Evolutionary conservation across 2,797 vertebrate species (phyloP).

Genomic region (Petrocephalus sullivani): DNA sequence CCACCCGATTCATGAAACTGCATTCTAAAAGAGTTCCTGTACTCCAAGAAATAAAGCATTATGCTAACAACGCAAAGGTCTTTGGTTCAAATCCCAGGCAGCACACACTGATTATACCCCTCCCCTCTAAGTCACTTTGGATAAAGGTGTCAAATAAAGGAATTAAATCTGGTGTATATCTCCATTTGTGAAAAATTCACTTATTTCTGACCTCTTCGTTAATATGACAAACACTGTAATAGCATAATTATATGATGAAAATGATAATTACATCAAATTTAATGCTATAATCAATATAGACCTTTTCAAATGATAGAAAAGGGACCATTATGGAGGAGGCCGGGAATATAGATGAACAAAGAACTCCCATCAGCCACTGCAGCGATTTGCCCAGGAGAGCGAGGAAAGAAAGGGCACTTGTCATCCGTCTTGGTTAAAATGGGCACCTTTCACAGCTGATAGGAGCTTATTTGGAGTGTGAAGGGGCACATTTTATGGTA

Average conservation of each 20-base stretch:
- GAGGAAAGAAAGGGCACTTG: conserved; percentile 44
- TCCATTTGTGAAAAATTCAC: not conserved
- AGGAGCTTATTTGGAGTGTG: conserved; percentile 27
- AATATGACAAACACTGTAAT: conserved; percentile 53
- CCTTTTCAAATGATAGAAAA: conserved; percentile 58
- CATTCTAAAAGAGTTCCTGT: conserved; percentile 2
- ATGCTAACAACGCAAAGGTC: not conserved
- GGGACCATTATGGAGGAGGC: conserved; percentile 58
- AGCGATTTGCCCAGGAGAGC: conserved; percentile 44
- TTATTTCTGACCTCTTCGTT: not conserved
- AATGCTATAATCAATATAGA: conserved; percentile 60
- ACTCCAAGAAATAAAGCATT: not conserved
- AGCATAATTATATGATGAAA: not conserved
- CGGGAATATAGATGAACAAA: conserved; percentile 59
- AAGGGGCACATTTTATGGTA: conserved; percentile 39
- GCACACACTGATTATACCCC: not conserved
- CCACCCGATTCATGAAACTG: not conserved
- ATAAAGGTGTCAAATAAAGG: not conserved
- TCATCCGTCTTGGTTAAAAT: conserved; percentile 56
- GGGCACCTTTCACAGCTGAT: conserved; percentile 43
- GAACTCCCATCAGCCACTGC: conserved; percentile 46
- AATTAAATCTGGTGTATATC: not conserved
- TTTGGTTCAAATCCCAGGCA: not conserved
- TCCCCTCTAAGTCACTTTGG: not conserved
- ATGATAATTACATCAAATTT: conserved; percentile 43